Conservation (phyloP, 2,113 vertebrate species). For the Indicator indicator region DNA sequence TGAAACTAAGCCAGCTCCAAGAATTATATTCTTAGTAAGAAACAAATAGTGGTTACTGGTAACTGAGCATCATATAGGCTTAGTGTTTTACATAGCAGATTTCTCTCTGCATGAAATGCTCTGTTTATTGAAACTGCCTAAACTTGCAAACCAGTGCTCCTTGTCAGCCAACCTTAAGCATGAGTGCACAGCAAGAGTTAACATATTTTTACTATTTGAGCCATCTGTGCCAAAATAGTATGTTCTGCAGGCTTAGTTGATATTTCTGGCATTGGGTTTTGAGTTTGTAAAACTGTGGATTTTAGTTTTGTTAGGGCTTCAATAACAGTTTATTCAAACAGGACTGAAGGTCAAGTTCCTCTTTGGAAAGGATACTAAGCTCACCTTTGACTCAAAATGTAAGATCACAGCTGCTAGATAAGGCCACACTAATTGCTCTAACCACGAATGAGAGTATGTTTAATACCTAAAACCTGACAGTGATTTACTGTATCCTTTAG, state of each 20-base stretch:
- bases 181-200: background rate
- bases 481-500: background rate
- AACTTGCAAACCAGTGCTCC: background rate
- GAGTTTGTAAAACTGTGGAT: background rate
- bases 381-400: background rate
- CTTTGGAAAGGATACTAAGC: background rate
- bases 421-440: background rate
- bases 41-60: background rate
- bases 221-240: background rate
- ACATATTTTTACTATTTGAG: background rate
- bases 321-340: background rate
- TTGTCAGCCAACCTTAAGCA: background rate
- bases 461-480: background rate
- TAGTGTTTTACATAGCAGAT: background rate
- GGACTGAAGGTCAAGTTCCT: background rate
- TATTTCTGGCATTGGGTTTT: background rate
- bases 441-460: background rate
- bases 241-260: background rate
- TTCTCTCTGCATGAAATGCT: background rate
- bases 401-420: background rate
- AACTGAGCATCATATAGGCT: background rate
- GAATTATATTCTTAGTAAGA: background rate
- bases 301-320: background rate
- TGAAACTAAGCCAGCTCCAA: background rate
- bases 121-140: background rate